Percentiles rank a stretch among this genome's conserved stretches.
Evolutionary conservation across 2,797 vertebrate genomes (phyloP).

Genomic region (Thamnophis elegans): DNA sequence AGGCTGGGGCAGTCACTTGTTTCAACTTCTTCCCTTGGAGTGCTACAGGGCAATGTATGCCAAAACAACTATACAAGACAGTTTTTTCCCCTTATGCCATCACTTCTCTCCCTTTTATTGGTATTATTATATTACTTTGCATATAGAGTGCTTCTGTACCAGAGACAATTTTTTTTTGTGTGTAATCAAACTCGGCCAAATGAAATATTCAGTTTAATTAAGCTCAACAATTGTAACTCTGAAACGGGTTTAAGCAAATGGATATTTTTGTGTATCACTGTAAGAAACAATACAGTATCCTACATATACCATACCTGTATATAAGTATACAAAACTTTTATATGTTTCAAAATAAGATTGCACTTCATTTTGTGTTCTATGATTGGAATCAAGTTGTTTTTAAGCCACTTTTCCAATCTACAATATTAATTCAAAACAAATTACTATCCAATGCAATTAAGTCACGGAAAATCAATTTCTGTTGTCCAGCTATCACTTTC

Average conservation of each 20-base stretch:
- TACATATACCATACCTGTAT: not conserved
- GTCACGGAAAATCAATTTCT: not conserved
- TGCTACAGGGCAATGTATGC: not conserved
- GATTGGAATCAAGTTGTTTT: not conserved
- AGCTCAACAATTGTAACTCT: not conserved
- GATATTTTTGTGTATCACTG: not conserved
- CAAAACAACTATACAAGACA: not conserved
- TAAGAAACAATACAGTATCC: not conserved
- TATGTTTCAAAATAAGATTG: not conserved
- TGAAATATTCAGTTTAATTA: not conserved
- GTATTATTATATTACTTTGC: not conserved
- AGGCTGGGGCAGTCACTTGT: not conserved
- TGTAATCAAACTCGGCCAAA: not conserved
- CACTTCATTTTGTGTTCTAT: not conserved
- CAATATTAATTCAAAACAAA: not conserved
- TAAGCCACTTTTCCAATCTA: not conserved
- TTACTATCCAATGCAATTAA: not conserved
- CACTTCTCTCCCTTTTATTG: not conserved
- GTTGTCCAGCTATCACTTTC: not conserved
- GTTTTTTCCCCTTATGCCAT: not conserved
- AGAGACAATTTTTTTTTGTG: not conserved
- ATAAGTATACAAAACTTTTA: not conserved
- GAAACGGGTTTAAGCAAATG: not conserved
- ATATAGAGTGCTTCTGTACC: not conserved
- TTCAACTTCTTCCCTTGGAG: not conserved